These are phyloP conservation scores for Myxocyprinus asiaticus DNA, from an alignment of 2,113 vertebrate species.

Conservation along the genomic window DNA sequence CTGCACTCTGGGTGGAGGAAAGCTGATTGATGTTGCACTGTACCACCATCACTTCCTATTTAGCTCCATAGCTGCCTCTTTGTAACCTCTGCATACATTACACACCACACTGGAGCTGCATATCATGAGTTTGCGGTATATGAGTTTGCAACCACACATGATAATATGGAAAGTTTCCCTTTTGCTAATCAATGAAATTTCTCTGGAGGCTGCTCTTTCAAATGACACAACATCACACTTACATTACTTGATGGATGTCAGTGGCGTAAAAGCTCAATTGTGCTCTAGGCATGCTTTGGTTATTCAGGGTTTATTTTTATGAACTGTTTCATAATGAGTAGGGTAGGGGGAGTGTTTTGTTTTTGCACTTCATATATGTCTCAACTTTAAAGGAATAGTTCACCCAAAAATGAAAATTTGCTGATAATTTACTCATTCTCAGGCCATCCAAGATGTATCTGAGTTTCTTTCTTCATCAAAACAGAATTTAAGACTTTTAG, in stretches of 20 bases:
- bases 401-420: too few relatives aligned
- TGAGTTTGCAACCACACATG: conserved; percentile 6
- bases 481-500: too few relatives aligned
- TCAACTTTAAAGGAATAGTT: too few relatives aligned
- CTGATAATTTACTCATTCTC: too few relatives aligned
- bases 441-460: too few relatives aligned
- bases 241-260: neutral
- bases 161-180: conserved; percentile 9
- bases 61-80: conserved; percentile 28
- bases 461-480: too few relatives aligned
- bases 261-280: neutral
- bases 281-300: neutral
- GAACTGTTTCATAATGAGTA: too few relatives aligned
- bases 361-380: too few relatives aligned
- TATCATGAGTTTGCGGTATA: neutral
- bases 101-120: neutral
- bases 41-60: conserved; percentile 45
- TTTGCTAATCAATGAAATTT: conserved; percentile 19
- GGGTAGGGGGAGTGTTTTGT: too few relatives aligned
- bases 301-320: too few relatives aligned
- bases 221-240: conserved; percentile 8
- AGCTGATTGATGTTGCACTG: conserved; percentile 42
- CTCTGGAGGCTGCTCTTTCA: conserved; percentile 12
- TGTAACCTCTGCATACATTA: conserved; percentile 25
- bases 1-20: neutral